Evolutionary conservation across 2,888 invertebrate genomes (phyloP), one percentile per base, ranked within the genome.

Genomic region (Chymomyza fuscimana): DNA sequence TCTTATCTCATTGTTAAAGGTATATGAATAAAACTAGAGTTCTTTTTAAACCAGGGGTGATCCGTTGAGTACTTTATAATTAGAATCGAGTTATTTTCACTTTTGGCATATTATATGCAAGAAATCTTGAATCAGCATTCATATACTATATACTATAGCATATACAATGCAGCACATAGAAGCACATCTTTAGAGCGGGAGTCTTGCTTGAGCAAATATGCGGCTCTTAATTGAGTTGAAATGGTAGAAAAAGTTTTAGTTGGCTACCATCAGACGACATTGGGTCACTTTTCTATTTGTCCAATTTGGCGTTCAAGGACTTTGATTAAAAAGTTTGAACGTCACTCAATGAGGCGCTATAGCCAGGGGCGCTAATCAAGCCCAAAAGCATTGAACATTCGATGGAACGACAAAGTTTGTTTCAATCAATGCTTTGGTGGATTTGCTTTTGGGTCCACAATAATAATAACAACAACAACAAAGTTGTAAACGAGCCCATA

Each of bases 281-380:
- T 74, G 59, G 59, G 63, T 64, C 63, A 70, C 63, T 64, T 74
- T 25, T 25, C 25, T 25, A 16, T 60, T 60, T 60, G 60, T 12
- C 60, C 60, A 60, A 36, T 60, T 60, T 60, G 60, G 6, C 75
- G 32, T 46, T 56, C 50, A 65, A 36, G 66, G 82, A 72, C 76
- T 81, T 82, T 82, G 87, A 87, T 87, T 85, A 85, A 85, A 87
- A 83, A 82, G 69, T 87, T 85, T 70, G 73, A 78, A 79, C 87
- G 73, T 82, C 83, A 78, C 54, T 67, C 78, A 74, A 82, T 73
- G 80, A 60, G 32, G 16, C 60, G 25, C 25, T 12, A 46, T 46
- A 46, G 60, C 25, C 60, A 60, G 36, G 60, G 32, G 36, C 67
- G 81, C 81, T 78, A 78, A 82, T 82, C 83, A 78, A 82, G 71